Percentiles rank a stretch among this genome's conserved stretches.
phyloP scores from a whole-genome alignment of 2,113 vertebrate genomes.

The Psophia crepitans region DNA sequence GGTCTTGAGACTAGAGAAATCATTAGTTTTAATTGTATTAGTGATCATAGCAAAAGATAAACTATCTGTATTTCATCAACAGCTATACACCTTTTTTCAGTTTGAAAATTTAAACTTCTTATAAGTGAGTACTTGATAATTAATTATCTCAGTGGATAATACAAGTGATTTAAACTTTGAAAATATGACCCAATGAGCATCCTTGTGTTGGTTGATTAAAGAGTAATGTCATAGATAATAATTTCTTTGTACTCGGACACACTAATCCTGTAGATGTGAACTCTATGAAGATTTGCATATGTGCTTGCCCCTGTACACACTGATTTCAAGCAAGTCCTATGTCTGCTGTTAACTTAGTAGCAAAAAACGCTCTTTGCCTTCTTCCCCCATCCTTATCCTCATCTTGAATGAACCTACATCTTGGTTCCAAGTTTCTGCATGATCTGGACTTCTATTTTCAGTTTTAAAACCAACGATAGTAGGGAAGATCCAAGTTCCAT shows the following conservation, averaged over 20 bases:
- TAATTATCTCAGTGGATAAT: not conserved
- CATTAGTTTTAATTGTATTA: not conserved
- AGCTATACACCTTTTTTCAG: not conserved
- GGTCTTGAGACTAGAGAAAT: not conserved
- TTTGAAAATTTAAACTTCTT: not conserved
- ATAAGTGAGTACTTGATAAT: not conserved
- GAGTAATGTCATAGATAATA: not conserved
- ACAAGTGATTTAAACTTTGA: not conserved
- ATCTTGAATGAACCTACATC: not conserved
- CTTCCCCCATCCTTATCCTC: not conserved
- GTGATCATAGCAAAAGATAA: not conserved
- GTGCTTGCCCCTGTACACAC: not conserved
- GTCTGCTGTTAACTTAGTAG: not conserved
- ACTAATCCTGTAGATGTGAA: not conserved
- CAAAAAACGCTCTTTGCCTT: not conserved
- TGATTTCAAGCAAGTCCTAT: not conserved
- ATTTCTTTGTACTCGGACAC: slow-evolving; percentile 40
- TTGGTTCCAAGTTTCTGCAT: not conserved
- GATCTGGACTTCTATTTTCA: not conserved
- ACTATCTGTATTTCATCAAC: not conserved
- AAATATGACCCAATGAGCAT: not conserved
- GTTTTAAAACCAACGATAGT: not conserved
- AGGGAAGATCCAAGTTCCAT: not conserved
- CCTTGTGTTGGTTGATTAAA: slow-evolving; percentile 44
- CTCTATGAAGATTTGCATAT: not conserved